phyloP scores from a whole-genome alignment of 2,113 vertebrate genomes.

The Rattus norvegicus region GRCr8 NC_086031.1:73924001-73924500 shows the following conservation, averaged over 20 bases:
- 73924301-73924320: constrained; percentile 46
- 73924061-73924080: neutral
- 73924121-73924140: neutral
- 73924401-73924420: constrained; percentile 25
- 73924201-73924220: neutral
- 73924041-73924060: neutral
- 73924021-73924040: neutral
- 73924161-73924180: neutral
- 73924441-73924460: neutral
- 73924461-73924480: neutral
- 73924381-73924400: constrained; percentile 23
- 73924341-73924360: neutral
- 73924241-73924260: neutral
- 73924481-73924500: neutral
- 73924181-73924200: neutral
- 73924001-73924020: neutral
- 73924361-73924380: constrained; percentile 11
- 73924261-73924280: neutral
- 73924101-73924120: neutral
- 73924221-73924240: neutral
- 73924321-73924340: neutral
- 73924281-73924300: constrained; percentile 18
- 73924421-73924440: neutral
- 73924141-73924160: neutral
- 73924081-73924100: neutral